Base-by-base conservation (phyloP, 2,888 invertebrate genomes). In the Andrena haemorrhoa region DNA sequence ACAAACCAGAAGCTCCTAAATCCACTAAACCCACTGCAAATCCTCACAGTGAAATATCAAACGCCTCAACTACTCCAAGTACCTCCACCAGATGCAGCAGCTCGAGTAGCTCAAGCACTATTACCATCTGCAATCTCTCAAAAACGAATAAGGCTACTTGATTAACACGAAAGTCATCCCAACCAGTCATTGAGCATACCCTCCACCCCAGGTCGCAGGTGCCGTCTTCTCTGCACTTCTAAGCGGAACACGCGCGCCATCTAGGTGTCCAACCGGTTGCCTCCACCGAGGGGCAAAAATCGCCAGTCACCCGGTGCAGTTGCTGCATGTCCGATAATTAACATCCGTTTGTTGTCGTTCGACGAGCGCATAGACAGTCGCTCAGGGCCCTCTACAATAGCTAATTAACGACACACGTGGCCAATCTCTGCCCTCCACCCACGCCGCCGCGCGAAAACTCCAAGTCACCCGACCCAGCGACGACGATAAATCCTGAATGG, bases 401-500 rank as follows among this genome's bases (percentile, higher is more conserved):
- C 86, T 86, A 86, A 86, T 86, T 86, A 86, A 86, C 86, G 86
- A 80, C 87, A 82, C 79, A 79, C 74, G 74, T 26, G 23, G 23
- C 79, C 79, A 68, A 70, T 83, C 75, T 79, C 79, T 78, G 80
- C n/a, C 33, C 60, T 61, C 72, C 86, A 84, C 78, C 65, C 78
- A 65, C 69, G 74, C 78, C 79, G 69, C 75, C 75, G 16, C 20
- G 68, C 56, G 74, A 75, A 75, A 82, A 71, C 70, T 56, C 41
- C 8, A 12, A 35, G 68, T 73, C 80, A 26, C 58, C 33, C 31
- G 10, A 2, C 41, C 29, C 66, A 8, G 31, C 41, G 75, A 64
- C 63, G 35, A 51, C 53, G 61, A 47, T 69, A 69, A 26, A 56
- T 60, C 33, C 53, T 10, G 35, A n/a, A 7, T 31, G 8, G 10